Evolutionary conservation across 1,140 invertebrate species (phyloP).

Genomic region (Mycetomoellerius zeteki): DNA sequence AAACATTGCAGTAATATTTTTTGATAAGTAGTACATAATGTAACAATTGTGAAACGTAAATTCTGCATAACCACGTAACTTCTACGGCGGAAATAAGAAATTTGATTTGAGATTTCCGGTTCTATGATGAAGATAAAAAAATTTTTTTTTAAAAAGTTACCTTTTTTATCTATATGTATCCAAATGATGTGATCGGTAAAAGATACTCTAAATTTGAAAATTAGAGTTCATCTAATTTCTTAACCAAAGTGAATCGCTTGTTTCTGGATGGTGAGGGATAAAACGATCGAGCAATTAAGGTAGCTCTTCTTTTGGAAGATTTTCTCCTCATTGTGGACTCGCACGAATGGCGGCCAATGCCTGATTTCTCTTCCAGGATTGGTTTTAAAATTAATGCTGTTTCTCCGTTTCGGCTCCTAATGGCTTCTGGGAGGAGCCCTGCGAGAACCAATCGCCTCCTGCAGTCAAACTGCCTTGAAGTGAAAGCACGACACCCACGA

Average conservation of each 20-base stretch:
- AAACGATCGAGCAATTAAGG: conserved; percentile 79
- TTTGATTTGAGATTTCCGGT: neutral
- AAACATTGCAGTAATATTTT: conserved; percentile 1
- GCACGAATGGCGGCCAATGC: conserved; percentile 80
- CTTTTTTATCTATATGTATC: neutral
- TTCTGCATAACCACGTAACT: neutral
- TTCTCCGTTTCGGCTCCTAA: conserved; percentile 85
- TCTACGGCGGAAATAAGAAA: neutral
- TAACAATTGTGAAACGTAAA: neutral
- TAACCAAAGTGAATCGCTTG: conserved; percentile 68
- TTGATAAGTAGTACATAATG: neutral
- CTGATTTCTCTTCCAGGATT: conserved; percentile 81
- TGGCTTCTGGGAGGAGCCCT: conserved; percentile 86
- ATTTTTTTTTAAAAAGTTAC: neutral
- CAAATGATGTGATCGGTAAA: conserved; percentile 42
- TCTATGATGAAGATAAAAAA: neutral
- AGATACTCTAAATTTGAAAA: conserved; percentile 14
- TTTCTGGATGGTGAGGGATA: conserved; percentile 64
- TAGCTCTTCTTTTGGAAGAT: conserved; percentile 76
- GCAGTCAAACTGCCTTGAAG: conserved; percentile 76
- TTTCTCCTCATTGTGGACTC: conserved; percentile 67
- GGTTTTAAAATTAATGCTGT: conserved; percentile 86
- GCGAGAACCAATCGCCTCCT: conserved; percentile 84
- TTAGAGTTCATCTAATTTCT: conserved; percentile 63
- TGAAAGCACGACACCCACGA: conserved; percentile 85